A percentile compares a stretch with the other conserved stretches of the same genome.
phyloP scores from a whole-genome alignment of 2,113 vertebrate species.

The Petroica traversi region DNA sequence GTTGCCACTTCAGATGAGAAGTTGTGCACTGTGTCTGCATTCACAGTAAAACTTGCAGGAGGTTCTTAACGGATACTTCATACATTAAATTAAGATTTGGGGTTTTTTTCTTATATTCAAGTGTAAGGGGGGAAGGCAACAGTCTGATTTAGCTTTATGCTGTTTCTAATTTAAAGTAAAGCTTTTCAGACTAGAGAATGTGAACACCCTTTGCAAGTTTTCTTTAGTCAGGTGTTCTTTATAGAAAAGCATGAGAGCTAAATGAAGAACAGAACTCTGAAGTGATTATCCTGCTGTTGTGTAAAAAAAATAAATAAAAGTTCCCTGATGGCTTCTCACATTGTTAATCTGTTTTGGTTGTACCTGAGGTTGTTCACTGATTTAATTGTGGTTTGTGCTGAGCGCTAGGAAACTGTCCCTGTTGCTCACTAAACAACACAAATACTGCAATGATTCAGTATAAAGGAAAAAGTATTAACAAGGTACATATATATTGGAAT shows the following conservation, averaged over 20 bases:
- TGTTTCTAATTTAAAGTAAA: not conserved
- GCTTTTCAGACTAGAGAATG: not conserved
- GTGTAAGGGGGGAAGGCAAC: not conserved
- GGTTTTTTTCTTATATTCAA: not conserved
- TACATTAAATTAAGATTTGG: not conserved
- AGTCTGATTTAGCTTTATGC: not conserved
- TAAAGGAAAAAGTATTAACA: not conserved
- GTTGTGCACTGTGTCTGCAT: constrained; percentile 1
- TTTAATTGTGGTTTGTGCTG: not conserved
- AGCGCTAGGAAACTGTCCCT: not conserved
- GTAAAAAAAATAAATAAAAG: not conserved
- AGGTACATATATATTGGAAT: not conserved
- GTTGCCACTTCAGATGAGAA: constrained; percentile 38
- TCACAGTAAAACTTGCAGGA: constrained; percentile 29
- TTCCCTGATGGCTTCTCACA: not conserved
- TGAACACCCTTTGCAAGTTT: not conserved
- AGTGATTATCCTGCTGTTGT: not conserved
- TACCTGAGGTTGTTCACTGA: not conserved
- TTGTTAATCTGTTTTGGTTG: not conserved
- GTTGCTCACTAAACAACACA: not conserved
- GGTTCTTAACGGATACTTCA: not conserved
- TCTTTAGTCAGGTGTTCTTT: not conserved
- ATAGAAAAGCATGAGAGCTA: not conserved
- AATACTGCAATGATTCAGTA: not conserved
- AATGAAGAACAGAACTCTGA: not conserved